Percentiles rank a stretch among this genome's conserved stretches.
Conservation (phyloP, 2,888 invertebrate species). For the Dione juno region DNA sequence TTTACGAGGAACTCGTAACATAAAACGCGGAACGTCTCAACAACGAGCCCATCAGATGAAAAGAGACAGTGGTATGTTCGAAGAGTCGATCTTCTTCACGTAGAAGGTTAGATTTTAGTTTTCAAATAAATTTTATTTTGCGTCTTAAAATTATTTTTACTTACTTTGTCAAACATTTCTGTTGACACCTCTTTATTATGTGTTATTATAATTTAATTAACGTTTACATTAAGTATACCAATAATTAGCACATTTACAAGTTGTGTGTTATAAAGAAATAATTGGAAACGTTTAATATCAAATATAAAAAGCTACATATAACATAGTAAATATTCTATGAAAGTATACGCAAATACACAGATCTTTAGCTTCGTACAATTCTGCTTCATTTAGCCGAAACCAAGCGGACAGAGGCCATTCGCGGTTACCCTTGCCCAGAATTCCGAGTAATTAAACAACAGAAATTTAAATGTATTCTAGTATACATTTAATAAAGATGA, state of each 20-base stretch:
- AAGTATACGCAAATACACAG: slow-evolving; percentile 53
- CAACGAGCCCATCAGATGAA: slow-evolving; percentile 66
- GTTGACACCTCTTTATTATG: neutral
- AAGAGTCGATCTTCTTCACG: slow-evolving; percentile 53
- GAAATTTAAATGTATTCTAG: slow-evolving; percentile 78
- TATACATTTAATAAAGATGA: slow-evolving; percentile 82
- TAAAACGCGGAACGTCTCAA: slow-evolving; percentile 81
- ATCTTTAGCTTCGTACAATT: slow-evolving; percentile 54
- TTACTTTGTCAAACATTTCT: neutral
- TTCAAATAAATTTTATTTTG: neutral
- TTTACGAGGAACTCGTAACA: slow-evolving; percentile 81
- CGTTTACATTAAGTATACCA: neutral
- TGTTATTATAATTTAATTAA: neutral
- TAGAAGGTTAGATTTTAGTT: neutral
- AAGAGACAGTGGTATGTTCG: slow-evolving; percentile 51
- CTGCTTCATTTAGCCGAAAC: slow-evolving; percentile 57
- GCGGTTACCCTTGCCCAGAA: slow-evolving; percentile 71
- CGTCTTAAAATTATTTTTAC: neutral
- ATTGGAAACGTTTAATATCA: neutral
- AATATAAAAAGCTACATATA: neutral
- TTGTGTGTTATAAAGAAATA: no score
- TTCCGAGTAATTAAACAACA: slow-evolving; percentile 80
- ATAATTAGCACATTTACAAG: no score
- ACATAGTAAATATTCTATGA: neutral
- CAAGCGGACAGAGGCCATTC: slow-evolving; percentile 52